phyloP scores from a whole-genome alignment of 2,113 vertebrate species.

The Callithrix jacchus region DNA sequence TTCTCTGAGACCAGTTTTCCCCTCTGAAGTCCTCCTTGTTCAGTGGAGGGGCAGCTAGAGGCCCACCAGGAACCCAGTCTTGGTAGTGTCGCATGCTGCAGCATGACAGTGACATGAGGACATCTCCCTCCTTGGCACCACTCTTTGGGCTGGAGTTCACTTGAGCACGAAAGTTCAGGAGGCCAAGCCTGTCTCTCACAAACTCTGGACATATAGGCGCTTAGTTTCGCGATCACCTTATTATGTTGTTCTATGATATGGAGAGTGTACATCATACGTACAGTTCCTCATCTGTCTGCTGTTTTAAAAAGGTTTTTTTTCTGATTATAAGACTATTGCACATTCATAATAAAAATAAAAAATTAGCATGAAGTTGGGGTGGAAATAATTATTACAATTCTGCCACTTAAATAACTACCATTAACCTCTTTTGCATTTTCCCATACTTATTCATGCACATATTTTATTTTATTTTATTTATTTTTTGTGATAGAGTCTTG shows the following conservation, averaged over 20 bases:
- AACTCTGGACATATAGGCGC: rapidly evolving
- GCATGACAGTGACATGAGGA: neutral
- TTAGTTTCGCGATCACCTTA: neutral
- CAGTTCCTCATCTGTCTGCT: neutral
- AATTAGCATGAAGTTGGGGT: neutral
- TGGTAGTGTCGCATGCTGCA: neutral
- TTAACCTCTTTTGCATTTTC: neutral
- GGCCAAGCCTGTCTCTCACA: neutral
- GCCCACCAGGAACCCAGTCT: neutral
- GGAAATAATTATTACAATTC: neutral
- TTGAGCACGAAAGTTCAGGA: neutral
- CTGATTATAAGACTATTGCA: neutral
- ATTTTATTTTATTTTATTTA: neutral
- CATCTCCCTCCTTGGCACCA: neutral
- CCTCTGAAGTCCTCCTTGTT: neutral
- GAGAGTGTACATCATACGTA: neutral
- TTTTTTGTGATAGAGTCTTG: too few relatives aligned
- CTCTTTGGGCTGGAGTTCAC: neutral
- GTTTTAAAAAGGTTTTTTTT: constrained; percentile 7
- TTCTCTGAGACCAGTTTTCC: neutral
- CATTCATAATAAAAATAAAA: neutral
- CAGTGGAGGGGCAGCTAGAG: neutral
- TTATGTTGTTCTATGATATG: neutral
- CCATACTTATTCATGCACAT: neutral
- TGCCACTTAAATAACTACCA: neutral